Evolutionary conservation across 2,797 vertebrate species (phyloP), one percentile per base, ranked within the genome.

Genomic region (Craterocephalus amniculus): DNA sequence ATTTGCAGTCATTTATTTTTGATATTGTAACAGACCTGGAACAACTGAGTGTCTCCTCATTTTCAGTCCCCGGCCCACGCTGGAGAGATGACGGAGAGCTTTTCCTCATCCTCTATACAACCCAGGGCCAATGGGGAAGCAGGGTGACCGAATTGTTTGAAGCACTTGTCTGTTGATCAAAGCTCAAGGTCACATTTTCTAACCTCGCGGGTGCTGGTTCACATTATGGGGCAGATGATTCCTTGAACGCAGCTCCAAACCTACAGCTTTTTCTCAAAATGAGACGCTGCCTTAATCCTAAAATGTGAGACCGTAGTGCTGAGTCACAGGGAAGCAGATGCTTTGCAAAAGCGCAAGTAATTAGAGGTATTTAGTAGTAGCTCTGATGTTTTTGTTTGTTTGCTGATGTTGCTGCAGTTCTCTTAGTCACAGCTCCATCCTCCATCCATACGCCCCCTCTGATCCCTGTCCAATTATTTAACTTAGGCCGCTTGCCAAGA

Each of bases 401-500:
- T 82, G 83, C 60, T 49, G 64, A 57, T 29, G 54, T 65, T 43
- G 65, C 64, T 29, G 67, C 1, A 32, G 63, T 68, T 76, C 62
- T 76, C 68, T 78, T 76, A 75, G 81, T 87, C 74, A 72, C 76
- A n/a, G 78, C 64, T 66, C 71, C 66, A 54, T 79, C 70, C 73
- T 72, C 79, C 18, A 56, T 86, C 79, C 36, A 4, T 54, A 54
- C 76, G 58, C 78, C 74, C 61, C 76, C 76, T 78, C 79, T 70
- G 84, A 73, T 90, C 85, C 73, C 81, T 63, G 74, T 89, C 78
- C 85, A 90, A 89, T 92, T 87, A 90, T 91, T 90, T 87, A 85
- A 88, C 86, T 87, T 74, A 49, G 88, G 88, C 88, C 58, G 75
- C 49, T 74, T 34, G 87, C 90, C 88, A 88, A 87, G 72, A 83